Percentiles rank a stretch among this genome's conserved stretches.
phyloP scores from a whole-genome alignment of 2,888 invertebrate genomes.

The Pegoplata infirma region DNA sequence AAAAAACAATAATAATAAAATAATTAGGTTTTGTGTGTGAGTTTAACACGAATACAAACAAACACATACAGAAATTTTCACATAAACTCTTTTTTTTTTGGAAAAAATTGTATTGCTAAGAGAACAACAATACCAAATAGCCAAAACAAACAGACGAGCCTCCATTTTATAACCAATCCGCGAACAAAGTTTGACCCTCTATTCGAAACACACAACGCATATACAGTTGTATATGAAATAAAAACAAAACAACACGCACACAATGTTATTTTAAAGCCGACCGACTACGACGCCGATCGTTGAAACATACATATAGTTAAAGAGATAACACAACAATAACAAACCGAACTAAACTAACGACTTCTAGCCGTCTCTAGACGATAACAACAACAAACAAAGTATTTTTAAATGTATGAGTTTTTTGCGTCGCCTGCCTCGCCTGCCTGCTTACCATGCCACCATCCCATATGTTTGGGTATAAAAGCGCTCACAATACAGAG shows the following conservation, averaged over 20 bases:
- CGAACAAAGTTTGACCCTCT: slow-evolving; percentile 65
- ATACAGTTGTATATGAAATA: neutral
- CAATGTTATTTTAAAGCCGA: slow-evolving; percentile 2
- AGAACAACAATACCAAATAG: slow-evolving; percentile 29
- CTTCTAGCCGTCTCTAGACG: slow-evolving; percentile 65
- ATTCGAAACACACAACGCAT: slow-evolving; percentile 41
- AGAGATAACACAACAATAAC: slow-evolving; percentile 54
- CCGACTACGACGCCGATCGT: slow-evolving; percentile 44
- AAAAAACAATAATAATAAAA: neutral
- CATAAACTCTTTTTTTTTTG: neutral
- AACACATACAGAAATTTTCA: neutral
- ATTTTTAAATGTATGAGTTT: too few species aligned
- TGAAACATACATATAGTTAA: slow-evolving; percentile 57
- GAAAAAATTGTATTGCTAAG: slow-evolving; percentile 15
- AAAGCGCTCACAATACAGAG: slow-evolving; percentile 67
- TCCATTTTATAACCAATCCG: slow-evolving; percentile 70
- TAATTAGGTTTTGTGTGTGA: neutral
- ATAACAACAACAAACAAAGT: neutral
- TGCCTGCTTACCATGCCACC: neutral
- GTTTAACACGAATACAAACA: neutral
- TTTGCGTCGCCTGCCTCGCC: slow-evolving; percentile 36
- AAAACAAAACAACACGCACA: slow-evolving; percentile 20
- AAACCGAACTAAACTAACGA: slow-evolving; percentile 58
- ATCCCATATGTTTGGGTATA: slow-evolving; percentile 68
- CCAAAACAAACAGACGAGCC: slow-evolving; percentile 70